phyloP scores from a whole-genome alignment of 1,140 invertebrate genomes.

The Aleiodes sp. region DNA sequence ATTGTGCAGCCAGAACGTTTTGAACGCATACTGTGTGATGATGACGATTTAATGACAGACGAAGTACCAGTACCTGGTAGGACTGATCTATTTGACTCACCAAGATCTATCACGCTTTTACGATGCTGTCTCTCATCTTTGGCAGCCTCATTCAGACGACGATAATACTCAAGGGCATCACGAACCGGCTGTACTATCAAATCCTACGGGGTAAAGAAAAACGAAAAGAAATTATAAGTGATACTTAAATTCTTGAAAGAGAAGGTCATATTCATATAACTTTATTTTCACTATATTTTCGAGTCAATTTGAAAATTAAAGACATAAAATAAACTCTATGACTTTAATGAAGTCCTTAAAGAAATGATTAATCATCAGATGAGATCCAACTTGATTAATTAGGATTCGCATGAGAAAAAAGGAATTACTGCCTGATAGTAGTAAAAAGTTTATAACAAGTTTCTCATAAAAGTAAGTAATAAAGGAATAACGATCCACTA shows the following conservation, averaged over 20 bases:
- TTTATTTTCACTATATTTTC: too few relatives aligned
- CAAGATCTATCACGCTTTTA: conserved; percentile 69
- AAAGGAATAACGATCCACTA: too few relatives aligned
- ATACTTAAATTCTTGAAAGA: background rate
- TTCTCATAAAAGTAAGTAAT: too few relatives aligned
- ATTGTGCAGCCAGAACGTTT: conserved; percentile 55
- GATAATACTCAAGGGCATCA: conserved; percentile 70
- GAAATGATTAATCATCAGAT: too few relatives aligned
- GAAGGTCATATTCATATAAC: background rate
- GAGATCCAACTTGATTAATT: too few relatives aligned
- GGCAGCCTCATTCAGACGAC: conserved; percentile 72
- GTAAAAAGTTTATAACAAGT: too few relatives aligned
- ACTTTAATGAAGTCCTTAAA: too few relatives aligned
- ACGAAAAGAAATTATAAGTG: background rate
- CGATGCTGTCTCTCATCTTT: conserved; percentile 71
- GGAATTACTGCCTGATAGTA: too few relatives aligned
- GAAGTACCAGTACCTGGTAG: conserved; percentile 32
- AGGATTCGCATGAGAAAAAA: too few relatives aligned
- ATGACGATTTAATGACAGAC: conserved; percentile 65
- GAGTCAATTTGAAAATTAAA: too few relatives aligned
- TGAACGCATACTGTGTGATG: conserved; percentile 67
- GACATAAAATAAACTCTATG: too few relatives aligned
- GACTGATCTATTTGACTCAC: conserved; percentile 49
- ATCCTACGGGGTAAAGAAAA: conserved; percentile 70
- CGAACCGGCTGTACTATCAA: conserved; percentile 72